Evolutionary conservation across 2,888 invertebrate genomes (phyloP).

Genomic region (Drosophila macrothrix): DNA sequence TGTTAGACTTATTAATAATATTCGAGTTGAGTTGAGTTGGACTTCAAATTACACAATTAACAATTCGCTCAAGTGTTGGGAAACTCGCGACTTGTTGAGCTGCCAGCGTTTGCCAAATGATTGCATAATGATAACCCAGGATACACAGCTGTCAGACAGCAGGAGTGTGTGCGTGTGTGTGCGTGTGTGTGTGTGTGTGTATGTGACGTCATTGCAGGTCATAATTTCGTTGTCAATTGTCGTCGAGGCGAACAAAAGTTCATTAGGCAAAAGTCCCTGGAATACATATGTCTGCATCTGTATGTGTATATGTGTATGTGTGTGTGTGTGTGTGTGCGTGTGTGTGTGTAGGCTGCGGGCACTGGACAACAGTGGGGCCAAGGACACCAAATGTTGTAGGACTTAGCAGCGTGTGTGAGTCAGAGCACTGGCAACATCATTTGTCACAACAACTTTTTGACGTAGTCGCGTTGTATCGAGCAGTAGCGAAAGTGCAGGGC

Average conservation of each 20-base stretch:
- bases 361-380: constrained; percentile 23
- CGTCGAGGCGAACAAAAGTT: constrained; percentile 56
- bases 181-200: neutral
- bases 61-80: neutral
- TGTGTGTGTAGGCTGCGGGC: neutral
- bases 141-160: constrained; percentile 5
- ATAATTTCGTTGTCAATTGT: constrained; percentile 54
- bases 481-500: constrained; percentile 72
- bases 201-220: constrained; percentile 23
- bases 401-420: neutral
- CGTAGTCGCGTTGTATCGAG: constrained; percentile 59
- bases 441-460: constrained; percentile 78
- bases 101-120: constrained; percentile 27
- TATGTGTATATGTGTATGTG: neutral
- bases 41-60: neutral
- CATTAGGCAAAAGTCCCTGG: constrained; percentile 62
- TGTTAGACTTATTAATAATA: neutral
- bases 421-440: constrained; percentile 63
- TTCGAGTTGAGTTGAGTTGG: neutral
- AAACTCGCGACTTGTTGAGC: constrained; percentile 43
- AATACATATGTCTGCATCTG: constrained; percentile 43
- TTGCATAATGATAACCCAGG: constrained; percentile 37
- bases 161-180: neutral
- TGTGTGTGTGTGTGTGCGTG: neutral
- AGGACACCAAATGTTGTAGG: constrained; percentile 47